These are phyloP conservation scores for Porphyrio hochstetteri DNA, from an alignment of 2,113 vertebrate species.

Conservation along the genomic window DNA sequence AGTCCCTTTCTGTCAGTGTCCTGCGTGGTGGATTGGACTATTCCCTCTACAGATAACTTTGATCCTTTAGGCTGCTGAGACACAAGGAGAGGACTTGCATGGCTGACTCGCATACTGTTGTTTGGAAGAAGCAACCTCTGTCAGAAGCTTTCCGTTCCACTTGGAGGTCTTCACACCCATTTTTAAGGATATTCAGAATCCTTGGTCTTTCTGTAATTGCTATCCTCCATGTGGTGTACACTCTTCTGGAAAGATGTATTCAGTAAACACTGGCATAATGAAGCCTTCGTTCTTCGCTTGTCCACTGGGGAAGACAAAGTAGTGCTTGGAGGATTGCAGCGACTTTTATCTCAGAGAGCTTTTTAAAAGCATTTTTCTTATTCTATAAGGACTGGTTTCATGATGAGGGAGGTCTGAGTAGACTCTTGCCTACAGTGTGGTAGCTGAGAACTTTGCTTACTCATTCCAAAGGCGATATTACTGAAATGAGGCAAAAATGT, in stretches of 20 bases:
- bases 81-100: not conserved
- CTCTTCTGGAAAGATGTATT: not conserved
- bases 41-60: not conserved
- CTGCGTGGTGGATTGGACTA: not conserved
- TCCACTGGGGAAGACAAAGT: not conserved
- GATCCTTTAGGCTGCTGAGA: not conserved
- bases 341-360: not conserved
- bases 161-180: not conserved
- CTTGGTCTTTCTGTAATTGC: not conserved
- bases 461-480: not conserved
- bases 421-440: not conserved
- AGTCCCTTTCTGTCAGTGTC: not conserved
- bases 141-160: not conserved
- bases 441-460: not conserved
- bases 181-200: not conserved
- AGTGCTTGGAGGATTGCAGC: not conserved
- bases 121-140: not conserved
- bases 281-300: not conserved
- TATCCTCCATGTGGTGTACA: not conserved
- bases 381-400: not conserved
- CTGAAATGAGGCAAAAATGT: not conserved
- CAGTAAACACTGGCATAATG: not conserved
- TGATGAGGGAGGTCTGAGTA: not conserved
- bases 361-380: not conserved
- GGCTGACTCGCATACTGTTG: not conserved